Conservation (phyloP, 2,888 invertebrate species). For the Lagria hirta region DNA sequence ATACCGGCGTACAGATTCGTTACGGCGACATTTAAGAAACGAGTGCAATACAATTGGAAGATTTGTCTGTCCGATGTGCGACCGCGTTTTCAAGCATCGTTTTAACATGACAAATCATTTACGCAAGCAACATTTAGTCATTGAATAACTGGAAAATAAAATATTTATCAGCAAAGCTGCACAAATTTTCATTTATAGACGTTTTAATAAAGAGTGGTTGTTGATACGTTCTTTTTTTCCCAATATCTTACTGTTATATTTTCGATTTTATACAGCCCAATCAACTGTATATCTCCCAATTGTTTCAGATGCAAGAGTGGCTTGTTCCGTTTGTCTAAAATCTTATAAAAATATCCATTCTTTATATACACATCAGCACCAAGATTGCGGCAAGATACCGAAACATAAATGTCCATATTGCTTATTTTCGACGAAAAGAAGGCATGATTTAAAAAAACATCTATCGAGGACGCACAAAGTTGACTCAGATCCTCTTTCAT, state of each 20-base stretch:
- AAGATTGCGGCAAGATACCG: slow-evolving; percentile 53
- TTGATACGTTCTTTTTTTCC: slow-evolving; percentile 1
- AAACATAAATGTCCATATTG: slow-evolving; percentile 38
- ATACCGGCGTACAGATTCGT: slow-evolving; percentile 52
- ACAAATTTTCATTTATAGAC: slow-evolving; percentile 3
- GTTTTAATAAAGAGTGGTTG: slow-evolving; percentile 1
- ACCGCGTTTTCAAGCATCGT: slow-evolving; percentile 53
- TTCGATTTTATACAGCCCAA: neutral
- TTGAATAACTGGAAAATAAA: slow-evolving; percentile 1
- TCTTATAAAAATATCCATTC: slow-evolving; percentile 15
- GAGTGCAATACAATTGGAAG: slow-evolving; percentile 53
- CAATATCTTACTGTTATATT: neutral
- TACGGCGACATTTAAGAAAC: slow-evolving; percentile 54
- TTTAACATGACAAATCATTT: slow-evolving; percentile 51
- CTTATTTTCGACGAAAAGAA: slow-evolving; percentile 4
- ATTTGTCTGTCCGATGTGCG: slow-evolving; percentile 50
- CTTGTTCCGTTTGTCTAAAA: slow-evolving; percentile 16
- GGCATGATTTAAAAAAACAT: slow-evolving; percentile 12
- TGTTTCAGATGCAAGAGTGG: slow-evolving; percentile 15
- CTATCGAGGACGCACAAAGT: slow-evolving; percentile 4
- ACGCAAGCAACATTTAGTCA: slow-evolving; percentile 16
- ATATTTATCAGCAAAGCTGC: neutral
- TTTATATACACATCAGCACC: slow-evolving; percentile 47
- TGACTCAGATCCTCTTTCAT: neutral
- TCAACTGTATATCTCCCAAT: neutral